Base-by-base conservation (phyloP, 2,888 invertebrate genomes). In the Argyresthia albistria region DNA sequence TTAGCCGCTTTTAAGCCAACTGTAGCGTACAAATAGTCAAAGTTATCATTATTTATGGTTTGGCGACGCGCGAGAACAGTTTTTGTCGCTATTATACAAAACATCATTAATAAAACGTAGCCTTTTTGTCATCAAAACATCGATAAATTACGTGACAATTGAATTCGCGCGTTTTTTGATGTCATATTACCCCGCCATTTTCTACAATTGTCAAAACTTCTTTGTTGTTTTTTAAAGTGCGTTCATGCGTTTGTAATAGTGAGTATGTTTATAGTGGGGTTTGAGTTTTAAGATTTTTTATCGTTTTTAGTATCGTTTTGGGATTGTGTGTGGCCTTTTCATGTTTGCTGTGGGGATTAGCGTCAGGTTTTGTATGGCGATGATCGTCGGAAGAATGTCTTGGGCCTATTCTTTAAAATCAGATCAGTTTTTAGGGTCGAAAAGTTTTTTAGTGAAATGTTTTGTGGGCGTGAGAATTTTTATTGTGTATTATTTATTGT, bases 161-260 rank as follows among this genome's bases (percentile, higher is more conserved):
- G 76, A 76, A 77, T 76, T 77, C 70, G 76, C 81, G 82, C 82
- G 75, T 78, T 80, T 80, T 80, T 76, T 70, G 78, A 80, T 79
- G 81, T 83, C 84, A 83, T 81, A 84, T 86, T 82, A 83, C 80
- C 65, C 76, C 67, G 77, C 78, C 81, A 78, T 83, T 71, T 69
- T 73, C 64, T 69, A 65, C 69, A 66, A 76, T 74, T 73, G 79
- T 76, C 71, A 66, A 67, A 67, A 59, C 58, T 62, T 57, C 58
- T 61, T 75, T 73, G 69, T 73, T 66, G 64, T 59, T 65, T 62
- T 76, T 80, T 72, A 59, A 67, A 70, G 65, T 72, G 75, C 79
- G 76, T 77, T 80, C 79, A 70, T 69, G 83, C 81, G 78, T 45
- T 9, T 45, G 14, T 45, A 9, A 12, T 9, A 45, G 15, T 25